Percentiles rank a stretch among this genome's conserved stretches.
phyloP scores from a whole-genome alignment of 2,888 invertebrate species.

The Epinotia brunnichana region DNA sequence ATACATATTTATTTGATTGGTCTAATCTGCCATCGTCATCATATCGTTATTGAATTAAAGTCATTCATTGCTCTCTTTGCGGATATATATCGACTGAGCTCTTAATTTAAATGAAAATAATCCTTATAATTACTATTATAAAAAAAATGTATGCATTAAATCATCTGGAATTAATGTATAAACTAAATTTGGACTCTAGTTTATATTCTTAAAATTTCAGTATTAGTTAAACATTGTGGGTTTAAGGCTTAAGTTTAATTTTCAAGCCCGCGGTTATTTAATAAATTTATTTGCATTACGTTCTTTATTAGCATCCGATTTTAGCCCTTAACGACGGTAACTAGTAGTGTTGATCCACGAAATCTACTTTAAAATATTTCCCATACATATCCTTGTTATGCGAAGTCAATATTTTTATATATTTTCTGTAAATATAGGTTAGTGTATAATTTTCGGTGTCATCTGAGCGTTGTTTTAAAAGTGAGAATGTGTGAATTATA shows the following conservation, averaged over 20 bases:
- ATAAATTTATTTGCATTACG: slow-evolving; percentile 8
- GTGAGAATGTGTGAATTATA: slow-evolving; percentile 21
- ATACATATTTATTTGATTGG: neutral
- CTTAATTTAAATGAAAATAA: neutral
- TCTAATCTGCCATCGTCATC: neutral
- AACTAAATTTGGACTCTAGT: neutral
- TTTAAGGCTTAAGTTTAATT: neutral
- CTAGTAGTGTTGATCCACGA: slow-evolving; percentile 23
- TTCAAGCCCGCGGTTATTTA: neutral
- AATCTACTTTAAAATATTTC: slow-evolving; percentile 42
- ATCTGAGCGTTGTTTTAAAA: slow-evolving; percentile 24
- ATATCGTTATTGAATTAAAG: neutral
- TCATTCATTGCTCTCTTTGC: slow-evolving; percentile 13
- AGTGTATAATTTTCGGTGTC: slow-evolving; percentile 35
- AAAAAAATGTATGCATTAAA: neutral
- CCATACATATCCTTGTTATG: slow-evolving; percentile 46
- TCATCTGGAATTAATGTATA: neutral
- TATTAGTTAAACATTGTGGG: neutral
- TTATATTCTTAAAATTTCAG: neutral
- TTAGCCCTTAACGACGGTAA: slow-evolving; percentile 21
- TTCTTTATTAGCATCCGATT: slow-evolving; percentile 18
- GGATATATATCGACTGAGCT: slow-evolving; percentile 14
- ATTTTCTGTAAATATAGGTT: slow-evolving; percentile 44
- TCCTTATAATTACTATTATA: neutral
- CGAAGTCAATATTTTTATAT: slow-evolving; percentile 43